These are phyloP conservation scores for Apodemia mormo DNA, from an alignment of 2,888 invertebrate species.

Conservation along the genomic window DNA sequence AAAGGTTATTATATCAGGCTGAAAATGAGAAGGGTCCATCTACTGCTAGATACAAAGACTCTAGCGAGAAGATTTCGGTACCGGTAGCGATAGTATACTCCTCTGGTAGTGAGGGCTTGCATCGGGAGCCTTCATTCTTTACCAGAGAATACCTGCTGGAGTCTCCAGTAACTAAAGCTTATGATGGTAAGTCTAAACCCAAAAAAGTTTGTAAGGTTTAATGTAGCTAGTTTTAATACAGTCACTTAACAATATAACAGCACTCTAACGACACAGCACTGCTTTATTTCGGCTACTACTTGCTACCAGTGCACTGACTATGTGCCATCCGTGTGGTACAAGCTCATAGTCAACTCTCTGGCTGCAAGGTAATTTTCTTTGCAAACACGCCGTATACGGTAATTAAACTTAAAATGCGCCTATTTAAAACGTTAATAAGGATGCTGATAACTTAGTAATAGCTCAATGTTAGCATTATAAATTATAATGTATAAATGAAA, in stretches of 20 bases:
- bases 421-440: too few species aligned
- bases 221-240: not conserved
- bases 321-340: too few species aligned
- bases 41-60: conserved; percentile 45
- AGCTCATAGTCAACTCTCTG: too few species aligned
- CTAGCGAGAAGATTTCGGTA: conserved; percentile 49
- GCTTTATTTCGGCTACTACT: too few species aligned
- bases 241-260: not conserved
- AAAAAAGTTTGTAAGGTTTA: not conserved
- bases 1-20: conserved; percentile 34
- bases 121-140: conserved; percentile 65
- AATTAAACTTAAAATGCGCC: too few species aligned
- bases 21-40: conserved; percentile 40
- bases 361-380: too few species aligned
- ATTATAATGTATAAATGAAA: too few species aligned
- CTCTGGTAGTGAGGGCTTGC: conserved; percentile 54
- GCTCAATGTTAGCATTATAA: too few species aligned
- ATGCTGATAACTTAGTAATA: too few species aligned
- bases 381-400: too few species aligned
- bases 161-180: conserved; percentile 71
- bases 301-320: too few species aligned
- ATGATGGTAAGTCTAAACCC: conserved; percentile 61
- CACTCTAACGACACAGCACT: not conserved
- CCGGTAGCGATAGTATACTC: conserved; percentile 58
- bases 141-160: conserved; percentile 74